Evolutionary conservation across 2,113 vertebrate genomes (phyloP), one percentile per base, ranked within the genome.

Genomic region (Puma concolor): DNA sequence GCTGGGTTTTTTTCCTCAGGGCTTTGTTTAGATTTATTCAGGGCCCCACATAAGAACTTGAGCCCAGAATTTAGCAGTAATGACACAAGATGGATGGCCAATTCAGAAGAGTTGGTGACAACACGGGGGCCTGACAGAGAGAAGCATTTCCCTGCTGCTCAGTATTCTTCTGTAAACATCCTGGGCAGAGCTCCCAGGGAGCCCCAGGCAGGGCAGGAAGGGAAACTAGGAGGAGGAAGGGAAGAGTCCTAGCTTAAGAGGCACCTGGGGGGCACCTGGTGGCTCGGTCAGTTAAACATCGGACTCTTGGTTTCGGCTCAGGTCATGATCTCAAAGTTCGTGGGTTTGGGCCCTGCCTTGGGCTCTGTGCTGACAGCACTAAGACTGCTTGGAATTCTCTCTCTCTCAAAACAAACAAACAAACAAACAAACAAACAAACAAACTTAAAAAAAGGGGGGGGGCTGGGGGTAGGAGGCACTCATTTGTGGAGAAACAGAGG

Each of bases 11-110:
- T 69, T 48, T 38, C 44, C 79, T 91, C 15, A 1, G 52, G 14
- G 25, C 3, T 50, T 91, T 94, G 74, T 76, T 91, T 89, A 57
- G 67, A 0, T 86, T 92, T 88, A 76, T 91, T 80, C 21, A n/a
- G 52, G 16, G 33, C 14, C n/a, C 36, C 29, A 74, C 38, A 69
- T 38, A 4, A 81, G 77, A 76, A 54, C 27, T 60, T 4, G 1
- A 94, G 36, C 13, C 57, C n/a, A 5, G 10, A 95, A 44, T 50
- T 66, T 60, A 33, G 13, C 48, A 44, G 25, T 27, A 64, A 27
- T 54, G 90, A 14, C 54, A 48, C 11, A 83, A 63, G 67, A 77
- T 14, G 13, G 76, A 88, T 57, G 77, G 76, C 81, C n/a, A 64
- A 57, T 48, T 41, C 38, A 79, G 60, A 41, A 80, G 33, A 63